Conservation (phyloP, 1,140 invertebrate genomes). For the Myzus persicae region DNA sequence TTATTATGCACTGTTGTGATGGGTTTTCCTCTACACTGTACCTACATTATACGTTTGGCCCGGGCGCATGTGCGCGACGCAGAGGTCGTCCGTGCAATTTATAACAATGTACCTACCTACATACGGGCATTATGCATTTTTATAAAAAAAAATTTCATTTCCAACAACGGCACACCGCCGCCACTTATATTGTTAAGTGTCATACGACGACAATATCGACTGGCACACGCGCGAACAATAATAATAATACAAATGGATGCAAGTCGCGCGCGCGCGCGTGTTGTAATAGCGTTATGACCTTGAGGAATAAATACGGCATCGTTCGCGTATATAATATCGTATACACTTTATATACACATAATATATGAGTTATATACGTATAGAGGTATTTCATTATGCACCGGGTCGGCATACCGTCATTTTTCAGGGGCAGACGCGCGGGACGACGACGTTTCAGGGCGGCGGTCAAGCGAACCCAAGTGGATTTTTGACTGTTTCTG, state of each 20-base stretch:
- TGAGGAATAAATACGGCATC: slow-evolving; percentile 18
- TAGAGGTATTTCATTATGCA: neutral
- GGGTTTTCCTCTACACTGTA: neutral
- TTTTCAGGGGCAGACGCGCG: neutral
- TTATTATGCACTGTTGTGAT: neutral
- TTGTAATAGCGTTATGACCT: slow-evolving; percentile 22
- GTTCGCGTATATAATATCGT: neutral
- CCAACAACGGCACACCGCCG: slow-evolving; percentile 11
- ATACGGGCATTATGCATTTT: slow-evolving; percentile 8
- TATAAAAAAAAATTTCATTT: neutral
- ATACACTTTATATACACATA: neutral
- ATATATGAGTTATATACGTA: neutral
- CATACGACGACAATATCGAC: neutral
- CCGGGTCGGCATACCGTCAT: neutral
- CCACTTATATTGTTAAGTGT: neutral
- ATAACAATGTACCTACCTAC: neutral
- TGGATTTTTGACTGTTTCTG: slow-evolving; percentile 13
- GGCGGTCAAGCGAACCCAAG: neutral
- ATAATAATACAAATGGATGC: slow-evolving; percentile 25
- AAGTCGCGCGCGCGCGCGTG: neutral
- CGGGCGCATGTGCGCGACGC: neutral
- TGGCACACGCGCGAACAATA: slow-evolving; percentile 6
- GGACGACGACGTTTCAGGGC: too few relatives aligned
- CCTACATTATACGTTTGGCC: neutral
- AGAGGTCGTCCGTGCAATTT: slow-evolving; percentile 25